Conservation (phyloP, 2,888 invertebrate genomes). For the Theristus sp. region DNA sequence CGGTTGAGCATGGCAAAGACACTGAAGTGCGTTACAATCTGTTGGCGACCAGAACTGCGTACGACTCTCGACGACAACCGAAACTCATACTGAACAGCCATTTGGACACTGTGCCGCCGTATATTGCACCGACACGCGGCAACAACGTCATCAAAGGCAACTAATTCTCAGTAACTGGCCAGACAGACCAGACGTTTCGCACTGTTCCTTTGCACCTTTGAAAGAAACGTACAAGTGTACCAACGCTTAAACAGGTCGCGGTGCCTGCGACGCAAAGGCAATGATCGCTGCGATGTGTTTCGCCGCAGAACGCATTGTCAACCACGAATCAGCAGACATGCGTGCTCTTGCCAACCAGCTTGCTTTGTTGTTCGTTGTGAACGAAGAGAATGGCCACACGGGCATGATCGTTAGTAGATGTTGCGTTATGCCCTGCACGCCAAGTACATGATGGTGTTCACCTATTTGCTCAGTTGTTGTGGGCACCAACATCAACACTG, state of each 20-base stretch:
- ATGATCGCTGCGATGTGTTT: conserved; percentile 22
- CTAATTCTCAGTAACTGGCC: conserved; percentile 7
- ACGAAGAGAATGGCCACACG: conserved; percentile 22
- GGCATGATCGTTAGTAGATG: conserved; percentile 19
- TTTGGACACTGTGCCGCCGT: conserved; percentile 26
- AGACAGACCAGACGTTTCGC: too few relatives aligned
- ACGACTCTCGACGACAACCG: too few relatives aligned
- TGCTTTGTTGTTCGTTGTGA: conserved; percentile 22
- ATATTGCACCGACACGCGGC: conserved; percentile 16
- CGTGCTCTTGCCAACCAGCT: conserved; percentile 14
- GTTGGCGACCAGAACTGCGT: neutral
- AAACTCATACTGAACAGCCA: conserved; percentile 21
- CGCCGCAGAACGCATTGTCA: conserved; percentile 14
- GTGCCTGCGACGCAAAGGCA: conserved; percentile 24
- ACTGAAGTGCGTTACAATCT: neutral
- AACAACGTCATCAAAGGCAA: conserved; percentile 10
- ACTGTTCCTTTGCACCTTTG: too few relatives aligned
- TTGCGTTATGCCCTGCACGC: neutral
- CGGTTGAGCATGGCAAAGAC: neutral
- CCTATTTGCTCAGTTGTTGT: too few relatives aligned
- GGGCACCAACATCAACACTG: too few relatives aligned
- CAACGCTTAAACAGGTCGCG: conserved; percentile 9
- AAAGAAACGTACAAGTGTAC: too few relatives aligned
- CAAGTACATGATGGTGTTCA: neutral
- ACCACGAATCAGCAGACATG: too few relatives aligned